Conservation (phyloP, 2,888 invertebrate genomes). For the Sinopyrophorus schimmeli region DNA sequence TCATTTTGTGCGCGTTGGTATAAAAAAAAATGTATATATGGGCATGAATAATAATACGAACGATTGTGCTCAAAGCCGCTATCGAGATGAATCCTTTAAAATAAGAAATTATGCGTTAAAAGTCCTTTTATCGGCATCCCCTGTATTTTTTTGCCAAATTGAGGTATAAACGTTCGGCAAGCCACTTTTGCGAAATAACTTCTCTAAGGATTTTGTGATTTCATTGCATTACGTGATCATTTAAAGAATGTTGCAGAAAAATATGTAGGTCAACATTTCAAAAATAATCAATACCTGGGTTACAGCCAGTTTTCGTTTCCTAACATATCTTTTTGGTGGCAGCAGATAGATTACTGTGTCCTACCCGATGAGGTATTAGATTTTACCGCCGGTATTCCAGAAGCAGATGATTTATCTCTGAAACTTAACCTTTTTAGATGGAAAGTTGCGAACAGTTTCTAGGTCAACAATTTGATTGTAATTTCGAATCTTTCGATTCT, state of each 20-base stretch:
- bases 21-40: too few relatives aligned
- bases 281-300: slow-evolving; percentile 35
- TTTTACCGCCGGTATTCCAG: slow-evolving; percentile 34
- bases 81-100: too few relatives aligned
- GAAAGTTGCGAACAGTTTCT: slow-evolving; percentile 23
- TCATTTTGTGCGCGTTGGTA: too few relatives aligned
- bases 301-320: slow-evolving; percentile 32
- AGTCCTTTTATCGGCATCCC: too few relatives aligned
- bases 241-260: slow-evolving; percentile 7
- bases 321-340: slow-evolving; percentile 35
- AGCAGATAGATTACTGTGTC: slow-evolving; percentile 37
- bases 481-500: too few relatives aligned
- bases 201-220: too few relatives aligned
- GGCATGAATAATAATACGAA: too few relatives aligned
- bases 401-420: slow-evolving; percentile 37
- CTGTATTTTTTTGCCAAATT: too few relatives aligned
- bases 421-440: slow-evolving; percentile 31
- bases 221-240: slow-evolving; percentile 10
- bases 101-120: too few relatives aligned
- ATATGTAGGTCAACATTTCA: slow-evolving; percentile 23
- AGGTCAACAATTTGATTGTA: slow-evolving; percentile 4
- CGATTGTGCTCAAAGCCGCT: too few relatives aligned
- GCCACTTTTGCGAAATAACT: too few relatives aligned
- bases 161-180: too few relatives aligned
- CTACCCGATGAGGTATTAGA: slow-evolving; percentile 37